Evolutionary conservation across 1,140 invertebrate genomes (phyloP).

Genomic region (Pseudoatta argentina): DNA sequence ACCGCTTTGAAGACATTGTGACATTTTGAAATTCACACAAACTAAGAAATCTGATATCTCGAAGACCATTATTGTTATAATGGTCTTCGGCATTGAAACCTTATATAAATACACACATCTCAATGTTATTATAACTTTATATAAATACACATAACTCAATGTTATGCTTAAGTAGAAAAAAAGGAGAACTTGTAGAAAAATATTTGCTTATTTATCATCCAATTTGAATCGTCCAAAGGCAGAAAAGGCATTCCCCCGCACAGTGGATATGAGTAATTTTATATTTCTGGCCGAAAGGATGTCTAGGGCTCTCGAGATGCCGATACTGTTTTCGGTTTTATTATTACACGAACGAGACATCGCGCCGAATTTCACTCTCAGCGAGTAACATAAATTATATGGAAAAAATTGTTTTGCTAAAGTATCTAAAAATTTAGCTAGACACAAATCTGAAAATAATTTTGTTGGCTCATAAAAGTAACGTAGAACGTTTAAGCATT

Average conservation of each 20-base stretch:
- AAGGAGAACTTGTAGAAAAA: not conserved
- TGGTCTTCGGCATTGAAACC: not conserved
- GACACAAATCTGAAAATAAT: too few species aligned
- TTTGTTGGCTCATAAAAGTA: too few species aligned
- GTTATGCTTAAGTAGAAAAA: not conserved
- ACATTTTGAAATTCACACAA: slow-evolving; percentile 22
- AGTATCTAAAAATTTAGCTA: too few species aligned
- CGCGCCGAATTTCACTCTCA: slow-evolving; percentile 1
- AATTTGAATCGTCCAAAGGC: slow-evolving; percentile 25
- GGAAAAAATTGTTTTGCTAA: too few species aligned
- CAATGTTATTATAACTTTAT: slow-evolving; percentile 6
- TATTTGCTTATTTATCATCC: not conserved
- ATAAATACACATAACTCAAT: not conserved
- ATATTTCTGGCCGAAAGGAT: slow-evolving; percentile 43
- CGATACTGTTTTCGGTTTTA: slow-evolving; percentile 17
- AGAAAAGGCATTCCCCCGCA: slow-evolving; percentile 48
- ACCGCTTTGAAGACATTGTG: not conserved
- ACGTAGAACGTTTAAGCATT: too few species aligned
- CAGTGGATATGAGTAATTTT: slow-evolving; percentile 59
- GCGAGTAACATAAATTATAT: not conserved
- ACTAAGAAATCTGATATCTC: slow-evolving; percentile 25
- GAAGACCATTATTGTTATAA: not conserved
- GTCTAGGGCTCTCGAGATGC: slow-evolving; percentile 38
- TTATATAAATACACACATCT: not conserved
- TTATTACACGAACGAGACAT: slow-evolving; percentile 16